Base-by-base conservation (phyloP, 92 coral and sea anemone genomes). In the Umimayanthus chanpuru region DNA sequence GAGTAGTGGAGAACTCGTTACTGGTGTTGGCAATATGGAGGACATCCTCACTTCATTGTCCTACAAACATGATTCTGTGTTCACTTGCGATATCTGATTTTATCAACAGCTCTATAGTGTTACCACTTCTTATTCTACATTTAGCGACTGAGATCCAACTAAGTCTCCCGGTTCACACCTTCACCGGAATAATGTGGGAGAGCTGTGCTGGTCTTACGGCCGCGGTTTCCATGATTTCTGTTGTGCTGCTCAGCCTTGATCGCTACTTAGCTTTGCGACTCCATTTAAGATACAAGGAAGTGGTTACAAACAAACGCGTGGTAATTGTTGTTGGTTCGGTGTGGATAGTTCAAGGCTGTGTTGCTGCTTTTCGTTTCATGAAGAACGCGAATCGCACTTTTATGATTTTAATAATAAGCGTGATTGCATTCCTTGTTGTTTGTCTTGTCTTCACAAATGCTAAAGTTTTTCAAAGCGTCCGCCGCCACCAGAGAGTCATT, bases 121-220 rank as follows among this genome's bases (percentile, higher is more conserved):
- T 77, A 25, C 81, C 81, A 43, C 18, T 47, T 3, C 64, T 77
- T 4, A 47, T 77, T 44, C 10, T 43, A 5, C 81, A 77, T 28
- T 25, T 77, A 64, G 81, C 61, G 81, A 21, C 81, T 23, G 81
- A 77, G 36, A 49, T 77, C 15, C 5, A 40, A 40, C 81, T 77
- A 14, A 20, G 43, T 47, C 30, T 41, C 20, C 4, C 55, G 28
- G 32, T 77, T 6, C 81, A 77, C 25, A 26, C 29, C 15, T 25
- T 77, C 56, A 49, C 81, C 9, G 81, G 81, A n/a, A 77, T 77
- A 40, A 21, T 26, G 5, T 77, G 81, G 81, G 81, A 77, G 81
- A 77, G 61, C 0, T 77, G 81, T 25, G 81, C 81, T 3, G 81
- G 61, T 9, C 56, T 77, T 9, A 77, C 81, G 1, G 81, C 81